Conservation (phyloP, 2,888 invertebrate genomes). For the Dryococelus australis region DNA sequence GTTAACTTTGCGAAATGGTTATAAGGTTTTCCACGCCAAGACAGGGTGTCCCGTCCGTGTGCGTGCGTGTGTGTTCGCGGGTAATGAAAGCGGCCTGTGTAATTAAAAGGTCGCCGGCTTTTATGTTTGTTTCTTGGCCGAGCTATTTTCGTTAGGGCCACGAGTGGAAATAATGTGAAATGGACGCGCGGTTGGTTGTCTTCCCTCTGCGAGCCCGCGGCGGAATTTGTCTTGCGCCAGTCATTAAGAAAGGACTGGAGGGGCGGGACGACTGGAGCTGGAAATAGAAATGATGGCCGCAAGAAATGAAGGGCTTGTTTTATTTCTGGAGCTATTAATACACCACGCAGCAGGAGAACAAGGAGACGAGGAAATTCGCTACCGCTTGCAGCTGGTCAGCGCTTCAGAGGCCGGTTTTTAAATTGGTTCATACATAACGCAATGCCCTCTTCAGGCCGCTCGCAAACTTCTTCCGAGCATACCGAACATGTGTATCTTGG, state of each 20-base stretch:
- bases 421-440: not conserved
- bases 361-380: conserved; percentile 9
- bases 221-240: not conserved
- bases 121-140: not conserved
- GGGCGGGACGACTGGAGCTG: not conserved
- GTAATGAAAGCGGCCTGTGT: not conserved
- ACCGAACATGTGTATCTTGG: too few species aligned
- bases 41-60: not conserved
- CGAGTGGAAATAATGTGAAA: not conserved
- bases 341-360: not conserved
- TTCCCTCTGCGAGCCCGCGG: not conserved
- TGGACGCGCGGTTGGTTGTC: not conserved
- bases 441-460: not conserved
- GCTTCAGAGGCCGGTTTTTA: not conserved
- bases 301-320: not conserved
- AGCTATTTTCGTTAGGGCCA: not conserved
- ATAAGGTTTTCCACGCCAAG: not conserved
- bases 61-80: not conserved
- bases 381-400: not conserved
- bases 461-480: not conserved
- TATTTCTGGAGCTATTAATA: not conserved
- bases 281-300: conserved; percentile 3
- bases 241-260: not conserved
- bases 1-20: not conserved
- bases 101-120: not conserved